phyloP scores from a whole-genome alignment of 1,140 invertebrate genomes.

The Dufourea novaeangliae region DNA sequence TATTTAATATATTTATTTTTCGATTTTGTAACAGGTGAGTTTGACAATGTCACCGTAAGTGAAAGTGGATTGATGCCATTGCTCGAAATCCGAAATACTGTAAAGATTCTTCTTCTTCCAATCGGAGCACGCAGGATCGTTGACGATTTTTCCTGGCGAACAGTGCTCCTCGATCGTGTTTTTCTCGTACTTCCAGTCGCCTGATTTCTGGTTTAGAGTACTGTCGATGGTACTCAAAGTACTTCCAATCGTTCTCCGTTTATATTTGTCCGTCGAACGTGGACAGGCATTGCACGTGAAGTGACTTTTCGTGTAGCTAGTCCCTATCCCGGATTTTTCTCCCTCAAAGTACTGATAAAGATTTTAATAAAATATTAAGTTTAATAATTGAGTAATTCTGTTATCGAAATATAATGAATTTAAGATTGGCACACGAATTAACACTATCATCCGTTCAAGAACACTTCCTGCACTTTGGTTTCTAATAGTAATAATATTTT shows the following conservation, averaged over 20 bases:
- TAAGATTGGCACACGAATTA: no score
- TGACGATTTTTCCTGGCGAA: background rate
- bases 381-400: no score
- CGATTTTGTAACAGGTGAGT: no score
- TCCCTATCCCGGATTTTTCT: background rate
- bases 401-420: no score
- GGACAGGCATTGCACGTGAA: background rate
- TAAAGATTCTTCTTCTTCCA: conserved; percentile 68
- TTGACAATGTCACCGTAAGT: conserved; percentile 2
- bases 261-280: background rate
- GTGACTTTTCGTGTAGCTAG: no score
- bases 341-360: conserved; percentile 4
- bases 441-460: no score
- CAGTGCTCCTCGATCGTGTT: background rate
- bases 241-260: background rate
- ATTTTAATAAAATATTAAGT: background rate
- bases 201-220: background rate
- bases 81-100: conserved; percentile 57
- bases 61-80: background rate
- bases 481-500: no score
- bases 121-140: conserved; percentile 5
- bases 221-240: background rate
- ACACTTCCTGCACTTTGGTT: no score
- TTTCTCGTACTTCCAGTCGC: conserved; percentile 21
- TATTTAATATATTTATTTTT: background rate